Evolutionary conservation across 2,113 vertebrate species (phyloP), one percentile per base, ranked within the genome.

Genomic region (Octodon degus): DNA sequence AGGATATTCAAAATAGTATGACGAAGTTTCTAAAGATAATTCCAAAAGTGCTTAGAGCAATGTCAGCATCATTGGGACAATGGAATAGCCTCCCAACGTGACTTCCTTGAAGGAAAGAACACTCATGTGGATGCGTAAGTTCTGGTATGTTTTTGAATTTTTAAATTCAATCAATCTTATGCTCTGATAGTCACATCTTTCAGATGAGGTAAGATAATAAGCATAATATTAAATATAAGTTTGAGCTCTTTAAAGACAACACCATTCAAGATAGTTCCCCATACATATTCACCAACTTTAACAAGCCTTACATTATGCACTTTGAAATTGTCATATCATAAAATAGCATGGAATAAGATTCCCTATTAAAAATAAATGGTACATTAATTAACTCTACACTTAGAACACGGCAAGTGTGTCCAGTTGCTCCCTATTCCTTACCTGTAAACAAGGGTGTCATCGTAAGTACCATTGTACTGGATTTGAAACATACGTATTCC

Each of bases 401-500:
- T 86, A 90, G n/a, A 91, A 72, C 13, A 40, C 27, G n/a, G 37
- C 32, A 92, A 96, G 40, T 50, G 63, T 34, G 43, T 43, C 60
- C 20, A 74, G 27, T 22, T 72, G 14, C 32, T 67, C 67, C n/a
- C 12, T 67, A 32, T 92, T 89, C 95, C 99, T 99, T 98, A 99
- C 99, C 99, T 99, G 99, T 99, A 99, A 98, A 99, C 99, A 97
- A 99, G 99, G 14, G 99, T 99, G 98, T 99, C 99, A 93, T 99
- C 99, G 0, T 99, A 99, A 98, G 99, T 99, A 92, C 99, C 99
- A 17, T 99, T 99, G 98, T 99, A 99, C 98, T 99, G 99, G 93
- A 99, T 99, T 98, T 99, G 99, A 98, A 99, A 99, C 99, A 99
- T 99, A 97, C 99, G 99, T 90, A 99, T 99, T 77, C 99, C 99